A percentile compares a stretch with the other conserved stretches of the same genome.
Evolutionary conservation across 2,888 invertebrate species (phyloP).

Genomic region (Sturmia bella): DNA sequence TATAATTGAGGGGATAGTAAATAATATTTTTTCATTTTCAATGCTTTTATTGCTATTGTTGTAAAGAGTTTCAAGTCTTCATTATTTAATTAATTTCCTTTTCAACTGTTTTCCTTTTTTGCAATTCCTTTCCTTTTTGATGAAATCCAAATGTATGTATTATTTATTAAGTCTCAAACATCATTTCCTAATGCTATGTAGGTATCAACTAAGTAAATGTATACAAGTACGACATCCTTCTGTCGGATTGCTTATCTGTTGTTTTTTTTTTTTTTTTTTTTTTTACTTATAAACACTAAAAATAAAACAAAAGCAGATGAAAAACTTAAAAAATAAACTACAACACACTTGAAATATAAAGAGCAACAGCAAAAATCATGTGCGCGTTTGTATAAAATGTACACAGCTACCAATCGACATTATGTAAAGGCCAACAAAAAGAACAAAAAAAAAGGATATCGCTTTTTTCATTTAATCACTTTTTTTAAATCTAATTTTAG

Average conservation of each 20-base stretch:
- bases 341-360: conserved; percentile 54
- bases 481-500: conserved; percentile 39
- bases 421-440: conserved; percentile 62
- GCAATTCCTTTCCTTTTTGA: not conserved
- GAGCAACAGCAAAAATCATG: conserved; percentile 65
- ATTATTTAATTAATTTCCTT: not conserved
- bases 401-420: conserved; percentile 48
- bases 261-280: conserved; percentile 16
- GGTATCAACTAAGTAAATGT: not conserved
- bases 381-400: conserved; percentile 42
- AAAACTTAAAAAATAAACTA: conserved; percentile 69
- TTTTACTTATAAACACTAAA: conserved; percentile 35
- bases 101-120: not conserved
- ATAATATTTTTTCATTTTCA: conserved; percentile 48
- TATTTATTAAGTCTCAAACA: not conserved
- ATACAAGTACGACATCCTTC: conserved; percentile 21
- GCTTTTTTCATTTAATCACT: conserved; percentile 57
- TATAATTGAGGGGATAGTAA: conserved; percentile 22
- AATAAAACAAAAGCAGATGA: conserved; percentile 1
- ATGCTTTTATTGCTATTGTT: conserved; percentile 39
- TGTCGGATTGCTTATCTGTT: conserved; percentile 16
- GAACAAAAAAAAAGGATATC: conserved; percentile 51
- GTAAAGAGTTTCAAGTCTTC: not conserved
- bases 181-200: conserved; percentile 20
- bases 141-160: not conserved